Evolutionary conservation across 2,113 vertebrate genomes (phyloP), one percentile per base, ranked within the genome.

Genomic region (Leptobrachium leishanense): DNA sequence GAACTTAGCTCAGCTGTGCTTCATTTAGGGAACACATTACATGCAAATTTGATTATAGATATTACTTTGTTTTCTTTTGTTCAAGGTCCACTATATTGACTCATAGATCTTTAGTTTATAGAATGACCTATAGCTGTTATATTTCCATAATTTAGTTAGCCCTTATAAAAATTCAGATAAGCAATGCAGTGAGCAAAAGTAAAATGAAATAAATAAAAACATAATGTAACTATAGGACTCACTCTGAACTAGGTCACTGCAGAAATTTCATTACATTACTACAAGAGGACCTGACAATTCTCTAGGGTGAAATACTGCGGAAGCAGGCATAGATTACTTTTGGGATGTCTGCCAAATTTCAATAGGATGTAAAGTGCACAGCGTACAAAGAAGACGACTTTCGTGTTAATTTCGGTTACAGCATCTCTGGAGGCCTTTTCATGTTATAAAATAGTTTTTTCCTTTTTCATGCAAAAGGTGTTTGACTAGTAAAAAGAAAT

Each of bases 291-390:
- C 43, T 6, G 20, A 11, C 41, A 44, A 59, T 74, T 74, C 64
- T 67, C 71, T 80, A 6, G 70, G 71, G 77, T 44, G 71, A 72
- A 74, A 57, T 74, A 80, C 69, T 41, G 72, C 79, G 15, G 72
- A 75, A 72, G 15, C 43, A 63, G 68, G 76, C 68, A 64, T 43
- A 72, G 43, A 77, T 78, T 78, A 78, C 55, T 72, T 64, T 78
- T 53, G 68, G 43, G 68, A 72, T 64, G 43, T 15, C 68, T 46
- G 68, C 76, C 76, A 78, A 78, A 71, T 64, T 54, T 68, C 50
- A 54, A 72, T 71, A 57, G 68, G 57, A 71, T 78, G 62, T 63
- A 77, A 62, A 70, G 67, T 70, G 43, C 55, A 59, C 53, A 62
- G 46, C 10, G 20, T 31, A 31, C 20, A 31, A 31, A 31, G n/a